Evolutionary conservation across 2,113 vertebrate species (phyloP).

Genomic region (Epinephelus fuscoguttatus): DNA sequence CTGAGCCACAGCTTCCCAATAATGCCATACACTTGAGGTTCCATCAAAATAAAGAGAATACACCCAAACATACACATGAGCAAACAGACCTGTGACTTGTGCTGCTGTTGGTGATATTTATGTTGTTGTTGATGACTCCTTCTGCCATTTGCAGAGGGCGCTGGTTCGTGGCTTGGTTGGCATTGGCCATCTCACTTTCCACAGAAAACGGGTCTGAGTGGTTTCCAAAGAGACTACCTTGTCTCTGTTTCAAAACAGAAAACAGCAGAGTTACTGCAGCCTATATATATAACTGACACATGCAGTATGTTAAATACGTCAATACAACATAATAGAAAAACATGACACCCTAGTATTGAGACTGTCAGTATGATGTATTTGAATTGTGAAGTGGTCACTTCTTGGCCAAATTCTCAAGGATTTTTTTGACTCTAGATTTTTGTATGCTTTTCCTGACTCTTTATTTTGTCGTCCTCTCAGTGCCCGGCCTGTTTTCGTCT

Average conservation of each 20-base stretch:
- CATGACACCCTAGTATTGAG: not conserved
- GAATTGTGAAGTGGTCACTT: not conserved
- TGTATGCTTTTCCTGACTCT: no score
- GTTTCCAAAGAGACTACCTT: slow-evolving; percentile 44
- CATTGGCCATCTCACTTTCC: not conserved
- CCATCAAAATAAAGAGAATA: not conserved
- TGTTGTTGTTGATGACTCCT: slow-evolving; percentile 7
- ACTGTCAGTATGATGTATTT: not conserved
- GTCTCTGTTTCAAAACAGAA: slow-evolving; percentile 32
- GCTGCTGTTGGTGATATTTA: slow-evolving; percentile 2
- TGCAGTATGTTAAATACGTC: not conserved
- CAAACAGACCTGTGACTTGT: slow-evolving; percentile 33
- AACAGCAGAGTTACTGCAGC: not conserved
- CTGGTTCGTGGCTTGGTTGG: slow-evolving; percentile 21
- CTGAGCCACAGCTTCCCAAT: no score
- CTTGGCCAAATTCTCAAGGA: no score
- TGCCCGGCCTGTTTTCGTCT: no score
- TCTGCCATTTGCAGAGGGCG: slow-evolving; percentile 48
- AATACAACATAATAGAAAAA: not conserved
- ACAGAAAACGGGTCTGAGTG: slow-evolving; percentile 39
- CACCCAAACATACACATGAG: not conserved
- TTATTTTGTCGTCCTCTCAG: no score
- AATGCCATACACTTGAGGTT: not conserved
- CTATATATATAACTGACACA: not conserved
- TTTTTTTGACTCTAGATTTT: no score